Base-by-base conservation (phyloP, 30 jellyfish, hydroid and myxozoan species). In the Pelagia noctiluca region DNA sequence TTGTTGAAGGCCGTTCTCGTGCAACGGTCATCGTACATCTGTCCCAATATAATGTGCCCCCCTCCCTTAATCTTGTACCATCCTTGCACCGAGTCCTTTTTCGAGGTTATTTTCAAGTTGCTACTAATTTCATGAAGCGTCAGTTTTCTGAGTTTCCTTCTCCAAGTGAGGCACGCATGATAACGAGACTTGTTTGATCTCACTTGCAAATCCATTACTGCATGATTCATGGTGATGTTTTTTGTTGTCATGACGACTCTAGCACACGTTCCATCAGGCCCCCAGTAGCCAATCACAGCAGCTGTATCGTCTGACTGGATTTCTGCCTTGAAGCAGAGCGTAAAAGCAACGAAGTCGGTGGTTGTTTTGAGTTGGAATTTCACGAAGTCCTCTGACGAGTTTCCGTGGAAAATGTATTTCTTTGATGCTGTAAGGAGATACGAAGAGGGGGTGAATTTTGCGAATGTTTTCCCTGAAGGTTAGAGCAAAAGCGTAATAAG, bases 261-360 rank as follows among this genome's bases (percentile, higher is more conserved):
- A 30, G 16, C 68, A 52, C 68, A 52, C 21, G 68, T 10, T 19
- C 12, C 26, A 8, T 5, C 28, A 10, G 12, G 12, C 26, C 30
- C 68, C 68, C 68, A 52, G 26, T 52, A 52, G 28, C 68, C 68
- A 52, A 52, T 10, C 68, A 52, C 7, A 52, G 26, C 68, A 10
- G 68, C 26, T n/a, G n/a, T n/a, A n/a, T n/a, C n/a, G n/a, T n/a
- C n/a, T n/a, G n/a, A n/a, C n/a, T n/a, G n/a, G n/a, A n/a, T n/a
- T n/a, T n/a, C n/a, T n/a, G n/a, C n/a, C n/a, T n/a, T n/a, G n/a
- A n/a, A n/a, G n/a, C n/a, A n/a, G n/a, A n/a, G n/a, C n/a, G n/a
- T n/a, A n/a, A n/a, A n/a, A n/a, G n/a, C n/a, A n/a, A n/a, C n/a
- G n/a, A n/a, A n/a, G n/a, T n/a, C n/a, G n/a, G n/a, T n/a, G n/a